Percentiles rank a stretch among this genome's conserved stretches.
Conservation (phyloP, 2,888 invertebrate species). For the Diadromus collaris region DNA sequence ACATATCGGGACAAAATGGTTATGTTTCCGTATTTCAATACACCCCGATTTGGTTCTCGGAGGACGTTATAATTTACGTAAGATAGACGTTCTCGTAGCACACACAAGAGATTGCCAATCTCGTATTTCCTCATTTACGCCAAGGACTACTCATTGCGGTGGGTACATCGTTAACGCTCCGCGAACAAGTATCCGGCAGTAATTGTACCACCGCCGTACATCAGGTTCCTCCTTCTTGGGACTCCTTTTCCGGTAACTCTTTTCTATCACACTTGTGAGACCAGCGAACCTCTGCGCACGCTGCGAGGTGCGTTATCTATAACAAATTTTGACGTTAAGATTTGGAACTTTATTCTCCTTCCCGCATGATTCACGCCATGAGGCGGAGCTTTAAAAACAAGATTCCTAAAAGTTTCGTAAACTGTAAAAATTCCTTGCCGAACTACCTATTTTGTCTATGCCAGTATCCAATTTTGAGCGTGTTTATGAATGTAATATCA, state of each 20-base stretch:
- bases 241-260: conserved; percentile 16
- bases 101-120: neutral
- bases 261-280: conserved; percentile 6
- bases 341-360: neutral
- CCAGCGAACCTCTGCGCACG: neutral
- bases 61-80: neutral
- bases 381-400: neutral
- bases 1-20: neutral
- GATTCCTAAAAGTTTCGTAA: neutral
- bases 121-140: conserved; percentile 23
- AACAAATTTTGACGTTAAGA: neutral
- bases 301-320: neutral
- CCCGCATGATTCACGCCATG: neutral
- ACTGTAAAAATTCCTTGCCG: neutral
- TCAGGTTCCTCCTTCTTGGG: conserved; percentile 4
- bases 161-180: conserved; percentile 22
- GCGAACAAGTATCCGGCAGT: neutral
- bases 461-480: neutral
- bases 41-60: neutral
- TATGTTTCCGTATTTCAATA: neutral
- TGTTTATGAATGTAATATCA: too few species aligned
- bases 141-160: conserved; percentile 1
- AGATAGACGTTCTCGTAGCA: neutral
- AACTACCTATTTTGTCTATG: neutral
- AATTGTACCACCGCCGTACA: neutral